A percentile compares a stretch with the other conserved stretches of the same genome.
Evolutionary conservation across 1,140 invertebrate species (phyloP).

Genomic region (Drosophila oshimai): DNA sequence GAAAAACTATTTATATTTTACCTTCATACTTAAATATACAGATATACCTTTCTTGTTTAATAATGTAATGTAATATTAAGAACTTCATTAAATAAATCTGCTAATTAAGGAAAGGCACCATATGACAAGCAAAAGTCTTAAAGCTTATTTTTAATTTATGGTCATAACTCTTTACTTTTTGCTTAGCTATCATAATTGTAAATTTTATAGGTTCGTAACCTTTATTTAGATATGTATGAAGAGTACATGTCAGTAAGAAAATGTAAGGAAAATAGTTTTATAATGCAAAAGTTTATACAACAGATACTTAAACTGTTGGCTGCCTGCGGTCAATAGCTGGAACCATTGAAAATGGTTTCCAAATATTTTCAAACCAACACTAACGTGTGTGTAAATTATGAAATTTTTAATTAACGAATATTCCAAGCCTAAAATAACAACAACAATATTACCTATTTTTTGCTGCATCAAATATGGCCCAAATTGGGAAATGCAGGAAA

Average conservation of each 20-base stretch:
- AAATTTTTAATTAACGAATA: slow-evolving; percentile 24
- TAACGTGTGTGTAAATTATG: slow-evolving; percentile 13
- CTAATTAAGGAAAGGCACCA: not conserved
- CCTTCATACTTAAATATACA: too few relatives aligned
- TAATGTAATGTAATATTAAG: too few relatives aligned
- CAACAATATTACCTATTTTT: slow-evolving; percentile 3
- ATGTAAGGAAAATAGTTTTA: not conserved
- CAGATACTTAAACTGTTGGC: not conserved
- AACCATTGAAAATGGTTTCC: not conserved
- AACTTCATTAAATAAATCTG: too few relatives aligned
- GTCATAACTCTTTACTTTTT: not conserved
- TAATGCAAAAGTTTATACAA: too few relatives aligned
- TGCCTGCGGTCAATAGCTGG: not conserved
- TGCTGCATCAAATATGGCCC: slow-evolving; percentile 19
- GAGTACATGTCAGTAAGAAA: not conserved
- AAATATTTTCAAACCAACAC: slow-evolving; percentile 1
- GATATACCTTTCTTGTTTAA: too few relatives aligned
- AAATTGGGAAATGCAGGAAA: slow-evolving; percentile 17
- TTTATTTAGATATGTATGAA: too few relatives aligned
- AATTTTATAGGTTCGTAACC: too few relatives aligned
- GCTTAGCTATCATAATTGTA: too few relatives aligned
- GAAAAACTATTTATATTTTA: not conserved
- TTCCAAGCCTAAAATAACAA: not conserved
- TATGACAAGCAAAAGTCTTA: not conserved
- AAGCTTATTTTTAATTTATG: not conserved